phyloP scores from a whole-genome alignment of 1,140 invertebrate species.

The Pomacea maculata region DNA sequence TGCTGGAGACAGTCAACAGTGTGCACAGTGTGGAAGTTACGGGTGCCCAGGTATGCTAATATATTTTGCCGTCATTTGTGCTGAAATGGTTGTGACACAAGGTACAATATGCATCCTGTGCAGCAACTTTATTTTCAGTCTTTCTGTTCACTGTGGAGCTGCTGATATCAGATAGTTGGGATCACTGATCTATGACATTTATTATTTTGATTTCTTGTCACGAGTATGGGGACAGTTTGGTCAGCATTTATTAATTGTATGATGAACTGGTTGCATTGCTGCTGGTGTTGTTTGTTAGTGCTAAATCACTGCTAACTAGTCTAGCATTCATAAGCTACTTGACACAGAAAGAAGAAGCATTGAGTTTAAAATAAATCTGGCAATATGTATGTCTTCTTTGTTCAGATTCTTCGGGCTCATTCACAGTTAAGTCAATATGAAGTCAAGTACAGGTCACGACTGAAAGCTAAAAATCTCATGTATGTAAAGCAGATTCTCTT shows the following conservation, averaged over 20 bases:
- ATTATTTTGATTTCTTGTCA: neutral
- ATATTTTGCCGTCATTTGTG: too few species aligned
- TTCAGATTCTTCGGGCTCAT: slow-evolving; percentile 71
- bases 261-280: too few species aligned
- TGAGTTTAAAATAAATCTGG: neutral
- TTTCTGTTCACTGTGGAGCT: neutral
- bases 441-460: slow-evolving; percentile 78
- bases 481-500: slow-evolving; percentile 87
- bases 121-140: too few species aligned
- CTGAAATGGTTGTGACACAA: too few species aligned
- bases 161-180: too few species aligned
- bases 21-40: slow-evolving; percentile 83
- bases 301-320: too few species aligned
- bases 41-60: slow-evolving; percentile 69
- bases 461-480: slow-evolving; percentile 85
- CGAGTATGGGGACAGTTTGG: too few species aligned
- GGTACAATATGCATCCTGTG: too few species aligned
- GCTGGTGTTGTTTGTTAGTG: too few species aligned
- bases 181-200: neutral
- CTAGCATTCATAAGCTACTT: too few species aligned
- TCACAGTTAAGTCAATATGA: slow-evolving; percentile 81
- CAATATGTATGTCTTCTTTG: neutral
- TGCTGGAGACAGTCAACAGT: slow-evolving; percentile 88
- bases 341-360: neutral
- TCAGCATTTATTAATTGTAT: too few species aligned